Base-by-base conservation (phyloP, 2,888 invertebrate genomes). In the Lutraria lutraria region DNA sequence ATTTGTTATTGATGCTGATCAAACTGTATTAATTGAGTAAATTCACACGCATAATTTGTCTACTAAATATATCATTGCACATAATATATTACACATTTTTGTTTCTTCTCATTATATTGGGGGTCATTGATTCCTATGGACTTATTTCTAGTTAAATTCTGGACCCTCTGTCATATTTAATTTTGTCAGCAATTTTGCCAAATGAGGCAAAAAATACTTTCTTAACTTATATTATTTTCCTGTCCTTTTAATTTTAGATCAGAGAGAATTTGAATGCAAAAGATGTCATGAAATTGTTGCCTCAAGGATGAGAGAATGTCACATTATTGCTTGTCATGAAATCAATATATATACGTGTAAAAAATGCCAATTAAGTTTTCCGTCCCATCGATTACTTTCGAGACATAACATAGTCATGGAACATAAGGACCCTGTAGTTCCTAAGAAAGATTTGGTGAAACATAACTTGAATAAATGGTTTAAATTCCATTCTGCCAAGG, bases 261-360 rank as follows among this genome's bases (percentile, higher is more conserved):
- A 84, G 29, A 25, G 25, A 8, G 76, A 76, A 29, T 53, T 72
- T 21, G 29, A 16, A 52, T 84, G 84, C 31, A 84, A 76, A 21
- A 84, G 54, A 25, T 84, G 84, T 79, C 12, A 19, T 19, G 29
- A 72, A 54, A 21, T 84, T 6, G 54, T 84, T 53, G 72, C 76
- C 12, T 25, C 15, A 2, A 29, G 29, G 8, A 52, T 29, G 6
- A 0, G 84, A 31, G 13, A 19, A 12, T 8, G 8, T 4, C 84
- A 84, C 25, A 54, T 76, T 31, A n/a, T 76, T 29, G 54, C 76
- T 0, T 53, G 21, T 52, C 84, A 84, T 54, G 0, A 21, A 16
- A 10, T 2, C 8, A 43, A 12, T 6, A 29, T n/a, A 0, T 84
- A 76, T 19, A 76, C 8, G 15, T 84, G 84, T 54, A 84, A 29